Evolutionary conservation across 2,113 vertebrate genomes (phyloP).

Genomic region (Pterocles gutturalis): DNA sequence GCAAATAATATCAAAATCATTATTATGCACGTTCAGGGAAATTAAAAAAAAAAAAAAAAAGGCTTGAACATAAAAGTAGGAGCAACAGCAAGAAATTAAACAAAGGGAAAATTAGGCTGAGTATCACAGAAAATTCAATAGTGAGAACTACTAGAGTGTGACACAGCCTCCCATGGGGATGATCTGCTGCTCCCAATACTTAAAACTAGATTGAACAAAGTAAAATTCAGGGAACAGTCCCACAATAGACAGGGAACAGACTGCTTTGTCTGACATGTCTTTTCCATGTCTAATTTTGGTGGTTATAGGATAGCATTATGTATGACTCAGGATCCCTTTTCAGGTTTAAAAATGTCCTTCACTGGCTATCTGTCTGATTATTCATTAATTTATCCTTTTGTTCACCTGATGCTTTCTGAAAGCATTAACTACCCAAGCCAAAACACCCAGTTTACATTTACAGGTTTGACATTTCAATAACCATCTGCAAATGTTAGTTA

Average conservation of each 20-base stretch:
- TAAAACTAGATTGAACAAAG: constrained; percentile 21
- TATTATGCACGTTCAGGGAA: neutral
- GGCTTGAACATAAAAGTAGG: neutral
- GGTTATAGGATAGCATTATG: neutral
- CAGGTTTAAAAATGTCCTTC: neutral
- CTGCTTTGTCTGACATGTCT: neutral
- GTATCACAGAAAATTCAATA: neutral
- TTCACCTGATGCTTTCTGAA: neutral
- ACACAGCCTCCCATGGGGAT: neutral
- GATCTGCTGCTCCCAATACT: constrained; percentile 11
- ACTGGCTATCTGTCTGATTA: neutral
- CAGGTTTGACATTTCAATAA: constrained; percentile 24
- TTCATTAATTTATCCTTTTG: neutral
- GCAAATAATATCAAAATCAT: neutral
- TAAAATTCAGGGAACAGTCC: neutral
- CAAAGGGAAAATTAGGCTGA: neutral
- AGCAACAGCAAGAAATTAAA: neutral
- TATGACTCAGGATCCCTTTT: neutral
- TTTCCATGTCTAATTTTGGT: constrained; percentile 8
- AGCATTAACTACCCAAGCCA: neutral
- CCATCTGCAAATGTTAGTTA: constrained; percentile 16
- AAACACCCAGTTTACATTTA: neutral
- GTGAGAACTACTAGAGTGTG: neutral
- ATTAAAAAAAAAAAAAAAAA: neutral
- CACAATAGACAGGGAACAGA: neutral